Base-by-base conservation (phyloP, 23 tunicate species). In the Trididemnum clinides region DNA sequence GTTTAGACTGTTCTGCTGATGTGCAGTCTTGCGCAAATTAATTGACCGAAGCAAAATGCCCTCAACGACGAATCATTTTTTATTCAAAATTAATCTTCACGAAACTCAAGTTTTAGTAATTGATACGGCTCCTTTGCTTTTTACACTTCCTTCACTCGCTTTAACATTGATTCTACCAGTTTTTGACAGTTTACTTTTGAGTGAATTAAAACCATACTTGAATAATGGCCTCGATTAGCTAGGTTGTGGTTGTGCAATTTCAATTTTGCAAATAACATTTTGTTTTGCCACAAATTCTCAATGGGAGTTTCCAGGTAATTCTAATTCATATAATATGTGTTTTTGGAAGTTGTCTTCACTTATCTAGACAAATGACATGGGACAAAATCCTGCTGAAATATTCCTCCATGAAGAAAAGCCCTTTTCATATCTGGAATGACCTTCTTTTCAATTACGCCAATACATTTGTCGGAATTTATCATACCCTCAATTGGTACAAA, bases 211-310 rank as follows among this genome's bases (percentile, higher is more conserved):
- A 63, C 71, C 71, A 63, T 63, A 63, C 71, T 63, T 63, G 71
- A 63, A 63, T 63, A 10, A 10, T 44, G 15, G 15, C 15, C 71
- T 22, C n/a, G 21, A 63, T 63, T 63, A 70, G 36, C 39, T 70
- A 26, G 77, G 77, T 28, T 37, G 30, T 70, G 77, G 77, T 70
- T 70, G 77, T 70, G 77, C 77, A 70, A 70, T 70, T 37, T 37
- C 28, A 70, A 26, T 70, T 30, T 33, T 63, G 71, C n/a, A 63
- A 25, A 18, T 25, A 22, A 63, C 21, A 63, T 63, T 63, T 63
- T n/a, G 71, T 70, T 10, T 26, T 70, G 37, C 77, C 38, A 31
- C 39, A 70, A 70, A 70, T 70, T 70, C 21, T 70, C 36, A 27
- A 70, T 70, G 77, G 77, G 77, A 70, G 77, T 30, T 70, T 70